phyloP scores from a whole-genome alignment of 2,888 invertebrate species.

The Leptinotarsa peninsularis region DNA sequence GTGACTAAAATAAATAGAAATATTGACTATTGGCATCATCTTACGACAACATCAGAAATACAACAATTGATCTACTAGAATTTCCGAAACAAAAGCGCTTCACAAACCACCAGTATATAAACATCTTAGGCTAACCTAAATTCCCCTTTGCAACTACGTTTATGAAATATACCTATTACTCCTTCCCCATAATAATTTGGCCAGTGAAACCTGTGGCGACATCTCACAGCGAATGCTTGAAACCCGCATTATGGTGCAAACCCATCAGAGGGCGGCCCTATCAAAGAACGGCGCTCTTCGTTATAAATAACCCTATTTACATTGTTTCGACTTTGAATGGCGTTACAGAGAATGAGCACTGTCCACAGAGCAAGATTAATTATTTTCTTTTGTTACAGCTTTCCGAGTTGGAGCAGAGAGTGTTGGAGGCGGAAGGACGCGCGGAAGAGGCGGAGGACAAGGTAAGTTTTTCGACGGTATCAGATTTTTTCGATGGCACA shows the following conservation, averaged over 20 bases:
- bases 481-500: background rate
- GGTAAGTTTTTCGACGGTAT: conserved; percentile 70
- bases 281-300: background rate
- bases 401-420: conserved; percentile 92
- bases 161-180: too few species aligned
- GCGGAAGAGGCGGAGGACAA: conserved; percentile 95
- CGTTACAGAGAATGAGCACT: background rate
- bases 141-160: too few species aligned
- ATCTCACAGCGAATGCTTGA: conserved; percentile 23
- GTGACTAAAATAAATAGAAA: too few species aligned
- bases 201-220: conserved; percentile 28
- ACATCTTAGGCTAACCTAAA: too few species aligned
- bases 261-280: conserved; percentile 35
- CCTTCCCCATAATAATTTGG: background rate
- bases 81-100: too few species aligned
- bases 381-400: conserved; percentile 76
- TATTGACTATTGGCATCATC: too few species aligned
- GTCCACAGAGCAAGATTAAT: conserved; percentile 30
- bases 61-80: too few species aligned
- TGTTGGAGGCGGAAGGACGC: conserved; percentile 91
- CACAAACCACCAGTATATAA: too few species aligned
- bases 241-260: background rate
- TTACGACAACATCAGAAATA: too few species aligned
- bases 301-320: conserved; percentile 8
- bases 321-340: background rate